Evolutionary conservation across 2,113 vertebrate genomes (phyloP), one percentile per base, ranked within the genome.

Genomic region (Elgaria multicarinata): DNA sequence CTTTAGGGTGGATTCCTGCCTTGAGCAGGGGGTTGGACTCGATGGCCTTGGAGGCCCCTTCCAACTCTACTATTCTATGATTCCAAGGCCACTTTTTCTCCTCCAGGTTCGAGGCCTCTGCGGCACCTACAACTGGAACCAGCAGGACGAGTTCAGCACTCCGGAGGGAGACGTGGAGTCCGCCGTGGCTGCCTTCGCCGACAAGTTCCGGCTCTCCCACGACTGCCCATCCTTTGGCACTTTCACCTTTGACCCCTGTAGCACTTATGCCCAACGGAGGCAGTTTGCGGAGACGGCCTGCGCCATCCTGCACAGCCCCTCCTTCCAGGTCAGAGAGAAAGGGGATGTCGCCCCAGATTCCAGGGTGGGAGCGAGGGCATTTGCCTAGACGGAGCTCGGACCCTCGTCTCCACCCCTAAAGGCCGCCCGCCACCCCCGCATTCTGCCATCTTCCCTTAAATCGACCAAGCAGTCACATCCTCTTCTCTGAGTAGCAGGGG

Each of bases 71-170:
- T 4, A 50, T 50, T n/a, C 46, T 50, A 50, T 50, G 46, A 50
- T n/a, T n/a, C n/a, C n/a, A n/a, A n/a, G n/a, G n/a, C n/a, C n/a
- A n/a, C 6, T 10, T 18, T 16, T 0, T 9, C 6, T 0, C 2
- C 0, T 13, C 55, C 89, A 99, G 99, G 98, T 99, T 3, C 98
- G 97, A 1, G 98, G 98, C 1, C 95, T 99, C 24, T 99, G 98
- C 14, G 98, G 98, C 62, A 99, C 98, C 2, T 97, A 98, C 92
- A 98, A 97, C 64, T 98, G 98, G 97, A 98, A 96, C 95, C 98
- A 98, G 96, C 96, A 96, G 2, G 98, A 99, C 0, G 98, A 99
- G 83, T 99, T 99, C 94, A 97, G 97, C 91, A 99, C 98, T 0
- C 98, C 98, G 0, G 97, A 96, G 0, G 98, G 99, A 0, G 98